phyloP scores from a whole-genome alignment of 2,113 vertebrate genomes.

The Zosterops japonicus region DNA sequence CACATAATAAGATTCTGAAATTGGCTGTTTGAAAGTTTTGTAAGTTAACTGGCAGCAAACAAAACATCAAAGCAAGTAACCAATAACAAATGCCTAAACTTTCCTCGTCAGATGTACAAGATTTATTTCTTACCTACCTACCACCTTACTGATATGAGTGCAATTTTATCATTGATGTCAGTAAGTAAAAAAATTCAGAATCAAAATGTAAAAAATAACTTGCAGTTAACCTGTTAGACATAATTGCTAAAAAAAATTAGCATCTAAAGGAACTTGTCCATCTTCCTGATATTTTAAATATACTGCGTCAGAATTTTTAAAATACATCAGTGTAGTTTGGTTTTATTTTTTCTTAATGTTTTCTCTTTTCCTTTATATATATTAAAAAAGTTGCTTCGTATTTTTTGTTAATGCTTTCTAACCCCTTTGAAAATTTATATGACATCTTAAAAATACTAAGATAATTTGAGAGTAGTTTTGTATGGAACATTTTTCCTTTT shows the following conservation, averaged over 20 bases:
- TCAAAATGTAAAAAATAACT: not conserved
- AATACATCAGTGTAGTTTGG: not conserved
- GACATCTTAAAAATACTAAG: not conserved
- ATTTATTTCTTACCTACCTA: not conserved
- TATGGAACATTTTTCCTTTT: not conserved
- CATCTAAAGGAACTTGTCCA: not conserved
- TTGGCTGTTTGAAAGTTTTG: not conserved
- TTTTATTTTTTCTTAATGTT: not conserved
- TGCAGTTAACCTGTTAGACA: not conserved
- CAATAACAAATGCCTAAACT: not conserved
- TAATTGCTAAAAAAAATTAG: not conserved
- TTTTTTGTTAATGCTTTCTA: not conserved
- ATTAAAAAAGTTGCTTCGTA: not conserved
- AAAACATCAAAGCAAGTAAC: not conserved
- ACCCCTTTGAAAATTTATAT: not conserved
- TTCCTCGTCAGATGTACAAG: not conserved
- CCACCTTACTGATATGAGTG: not conserved
- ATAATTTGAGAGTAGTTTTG: not conserved
- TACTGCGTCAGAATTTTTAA: not conserved
- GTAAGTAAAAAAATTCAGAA: not conserved
- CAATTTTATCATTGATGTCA: not conserved
- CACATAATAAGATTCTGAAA: not conserved
- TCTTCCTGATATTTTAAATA: not conserved
- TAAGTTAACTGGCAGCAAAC: not conserved
- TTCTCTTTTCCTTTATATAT: not conserved